These are phyloP conservation scores for Caenorhabditis japonica DNA, from an alignment of 2,888 invertebrate genomes.

Conservation along the genomic window DNA sequence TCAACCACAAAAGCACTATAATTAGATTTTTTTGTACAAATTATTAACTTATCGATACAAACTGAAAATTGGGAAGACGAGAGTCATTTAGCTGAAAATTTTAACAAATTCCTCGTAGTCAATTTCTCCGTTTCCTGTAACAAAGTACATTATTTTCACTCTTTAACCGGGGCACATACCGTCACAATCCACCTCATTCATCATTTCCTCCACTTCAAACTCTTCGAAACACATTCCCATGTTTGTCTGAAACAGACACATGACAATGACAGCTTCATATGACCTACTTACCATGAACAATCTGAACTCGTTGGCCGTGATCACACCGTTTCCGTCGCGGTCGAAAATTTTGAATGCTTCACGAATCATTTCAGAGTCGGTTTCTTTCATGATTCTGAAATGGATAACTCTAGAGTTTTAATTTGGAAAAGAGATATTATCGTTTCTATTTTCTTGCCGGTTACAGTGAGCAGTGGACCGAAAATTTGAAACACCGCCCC, in stretches of 20 bases:
- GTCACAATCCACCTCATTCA: constrained; percentile 67
- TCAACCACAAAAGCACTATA: no score
- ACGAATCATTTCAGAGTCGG: constrained; percentile 75
- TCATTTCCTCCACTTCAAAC: constrained; percentile 75
- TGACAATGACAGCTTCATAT: no score
- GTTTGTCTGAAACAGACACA: constrained; percentile 59
- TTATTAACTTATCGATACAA: constrained; percentile 13
- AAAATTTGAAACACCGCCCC: no score
- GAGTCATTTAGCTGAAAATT: constrained; percentile 56
- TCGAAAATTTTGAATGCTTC: constrained; percentile 75
- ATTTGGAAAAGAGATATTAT: no score
- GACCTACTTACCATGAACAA: constrained; percentile 72
- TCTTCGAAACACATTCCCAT: constrained; percentile 77
- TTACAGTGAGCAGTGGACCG: no score
- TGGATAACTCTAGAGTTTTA: neutral
- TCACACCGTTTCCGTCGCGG: constrained; percentile 67
- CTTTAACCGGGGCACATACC: constrained; percentile 32
- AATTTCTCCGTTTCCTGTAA: constrained; percentile 68
- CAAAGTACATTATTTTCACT: neutral
- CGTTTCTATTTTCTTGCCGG: no score
- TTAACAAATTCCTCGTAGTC: constrained; percentile 70
- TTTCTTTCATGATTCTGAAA: constrained; percentile 74
- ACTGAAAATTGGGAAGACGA: no score
- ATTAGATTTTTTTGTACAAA: constrained; percentile 26
- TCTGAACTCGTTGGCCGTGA: constrained; percentile 72